These are phyloP conservation scores for Rhynchomys soricoides DNA, from an alignment of 2,113 vertebrate genomes.

Conservation along the genomic window DNA sequence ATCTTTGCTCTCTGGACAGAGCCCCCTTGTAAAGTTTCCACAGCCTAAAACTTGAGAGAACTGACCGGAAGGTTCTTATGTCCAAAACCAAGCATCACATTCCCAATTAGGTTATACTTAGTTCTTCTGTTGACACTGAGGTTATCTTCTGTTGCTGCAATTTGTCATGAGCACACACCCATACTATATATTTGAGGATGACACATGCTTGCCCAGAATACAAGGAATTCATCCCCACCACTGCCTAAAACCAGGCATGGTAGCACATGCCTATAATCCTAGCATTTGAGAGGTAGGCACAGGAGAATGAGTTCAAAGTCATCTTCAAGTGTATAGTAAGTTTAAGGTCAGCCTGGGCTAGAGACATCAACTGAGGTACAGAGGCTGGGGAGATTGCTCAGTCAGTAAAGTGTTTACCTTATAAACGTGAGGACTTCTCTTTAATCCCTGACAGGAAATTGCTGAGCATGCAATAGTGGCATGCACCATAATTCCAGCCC, in stretches of 20 bases:
- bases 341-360: neutral
- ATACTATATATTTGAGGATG: too few relatives aligned
- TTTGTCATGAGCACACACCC: neutral
- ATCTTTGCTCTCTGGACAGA: neutral
- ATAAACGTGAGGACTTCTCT: neutral
- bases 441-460: neutral
- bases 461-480: neutral
- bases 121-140: neutral
- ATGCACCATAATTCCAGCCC: neutral
- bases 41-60: neutral
- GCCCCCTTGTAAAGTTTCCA: neutral
- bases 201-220: neutral
- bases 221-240: neutral
- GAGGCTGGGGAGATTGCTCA: neutral
- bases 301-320: neutral
- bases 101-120: neutral
- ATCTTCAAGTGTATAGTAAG: neutral
- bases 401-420: neutral
- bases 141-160: neutral
- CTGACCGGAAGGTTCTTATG: neutral
- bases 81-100: neutral
- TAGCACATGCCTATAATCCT: neutral
- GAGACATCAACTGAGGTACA: neutral
- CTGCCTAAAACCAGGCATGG: neutral
- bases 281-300: neutral